Evolutionary conservation across 2,797 vertebrate species (phyloP).

Genomic region (Cryptoprocta ferox): DNA sequence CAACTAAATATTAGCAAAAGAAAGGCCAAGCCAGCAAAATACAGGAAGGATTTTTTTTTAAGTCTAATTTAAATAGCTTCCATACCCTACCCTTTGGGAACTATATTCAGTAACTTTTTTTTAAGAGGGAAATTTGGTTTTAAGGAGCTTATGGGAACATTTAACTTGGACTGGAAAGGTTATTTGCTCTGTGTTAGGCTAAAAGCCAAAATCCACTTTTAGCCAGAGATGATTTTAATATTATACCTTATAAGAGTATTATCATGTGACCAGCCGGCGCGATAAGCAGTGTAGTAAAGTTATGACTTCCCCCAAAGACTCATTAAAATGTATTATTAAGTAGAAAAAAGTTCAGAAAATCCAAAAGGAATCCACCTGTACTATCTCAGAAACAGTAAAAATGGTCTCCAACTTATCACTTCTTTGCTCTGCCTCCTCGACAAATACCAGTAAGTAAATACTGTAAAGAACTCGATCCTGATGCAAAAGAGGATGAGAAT

Average conservation of each 20-base stretch:
- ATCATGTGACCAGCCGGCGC: constrained; percentile 60
- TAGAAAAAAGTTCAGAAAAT: constrained; percentile 73
- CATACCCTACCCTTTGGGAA: constrained; percentile 40
- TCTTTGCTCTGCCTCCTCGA: constrained; percentile 48
- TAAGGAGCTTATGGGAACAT: constrained; percentile 69
- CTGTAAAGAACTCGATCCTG: constrained; percentile 29
- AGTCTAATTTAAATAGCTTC: constrained; percentile 59
- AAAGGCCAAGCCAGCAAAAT: not conserved
- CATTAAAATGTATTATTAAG: constrained; percentile 76
- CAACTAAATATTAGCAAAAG: not conserved
- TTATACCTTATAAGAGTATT: constrained; percentile 75
- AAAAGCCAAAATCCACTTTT: constrained; percentile 78
- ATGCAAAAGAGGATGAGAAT: not conserved
- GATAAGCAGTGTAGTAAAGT: constrained; percentile 74
- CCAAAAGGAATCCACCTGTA: constrained; percentile 69
- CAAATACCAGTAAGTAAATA: constrained; percentile 67
- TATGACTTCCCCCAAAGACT: constrained; percentile 65
- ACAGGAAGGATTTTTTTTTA: not conserved
- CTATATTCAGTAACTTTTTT: constrained; percentile 62
- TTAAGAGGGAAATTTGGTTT: constrained; percentile 70
- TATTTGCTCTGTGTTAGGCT: constrained; percentile 74
- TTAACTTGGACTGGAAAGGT: constrained; percentile 71
- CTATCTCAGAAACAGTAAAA: constrained; percentile 72
- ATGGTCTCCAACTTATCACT: constrained; percentile 65
- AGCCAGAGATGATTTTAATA: constrained; percentile 72